Base-by-base conservation (phyloP, 2,797 vertebrate species). In the Pangasius djambal region DNA sequence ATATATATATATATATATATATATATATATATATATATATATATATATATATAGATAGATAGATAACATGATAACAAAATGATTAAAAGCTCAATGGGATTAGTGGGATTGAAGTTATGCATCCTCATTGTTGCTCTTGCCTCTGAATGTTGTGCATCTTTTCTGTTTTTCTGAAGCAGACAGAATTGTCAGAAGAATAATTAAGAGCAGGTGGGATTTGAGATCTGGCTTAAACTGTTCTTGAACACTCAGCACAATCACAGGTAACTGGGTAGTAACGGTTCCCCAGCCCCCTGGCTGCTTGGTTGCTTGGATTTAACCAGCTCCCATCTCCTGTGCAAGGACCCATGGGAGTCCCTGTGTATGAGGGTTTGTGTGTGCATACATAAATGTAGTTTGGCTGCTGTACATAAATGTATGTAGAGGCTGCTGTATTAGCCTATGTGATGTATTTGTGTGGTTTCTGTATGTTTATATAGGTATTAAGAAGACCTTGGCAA, bases 401-500 rank as follows among this genome's bases (percentile, higher is more conserved):
- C 40, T 44, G 40, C 40, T 40, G 40, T 4, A 40, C 40, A 65
- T 48, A 86, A 89, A 63, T 61, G 13, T 28, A 83, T 44, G 25
- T 83, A 28, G 12, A 22, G 2, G 22, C 37, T 63, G 44, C 25
- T 77, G 78, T 6, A 31, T 63, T 18, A 55, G 40, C 75, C 61
- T n/a, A 20, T 67, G 31, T 86, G 52, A 61, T 87, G 88, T 87
- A 59, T 86, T 63, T 61, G 6, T 50, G 59, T 72, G 57, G 34
- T 44, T 82, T 88, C 44, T 67, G 52, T 86, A 72, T 91, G 86
- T 20, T 57, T 55, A 10, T 85, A 44, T 75, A 84, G 69, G 61
- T 83, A 40, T 81, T 91, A n/a, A 83, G 28, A 81, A 57, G 83
- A 97, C 96, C 95, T 96, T 97, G 95, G 92, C 95, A 97, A 91